Evolutionary conservation across 2,888 invertebrate species (phyloP), one percentile per base, ranked within the genome.

Genomic region (Spisula subtruncata): DNA sequence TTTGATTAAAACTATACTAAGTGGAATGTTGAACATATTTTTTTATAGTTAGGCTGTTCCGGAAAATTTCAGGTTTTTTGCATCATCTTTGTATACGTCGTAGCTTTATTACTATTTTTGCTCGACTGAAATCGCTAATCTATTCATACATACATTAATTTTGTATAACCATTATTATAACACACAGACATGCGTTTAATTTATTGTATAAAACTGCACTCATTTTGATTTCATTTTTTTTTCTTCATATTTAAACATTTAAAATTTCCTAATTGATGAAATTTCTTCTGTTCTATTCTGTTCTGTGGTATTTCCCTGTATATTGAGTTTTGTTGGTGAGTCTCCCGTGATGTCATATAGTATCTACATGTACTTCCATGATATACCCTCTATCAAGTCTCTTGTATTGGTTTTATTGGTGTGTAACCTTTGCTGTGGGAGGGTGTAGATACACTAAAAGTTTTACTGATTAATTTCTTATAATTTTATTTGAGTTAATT

Each of bases 371-470:
- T 25, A 25, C 25, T 66, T 66, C 60, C 60, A 66, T 66, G 60
- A 66, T 66, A 66, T 66, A 66, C 60, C 25, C 25, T 25, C n/a
- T 66, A 66, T 66, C 60, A 66, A 25, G 60, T 66, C 60, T 66
- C 25, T 25, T 25, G 14, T 14, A 51, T 51, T 51, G 51, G 51
- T 51, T 51, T 51, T 25, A 66, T 66, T 51, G 25, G 25, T 25
- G 12, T 66, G 51, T n/a, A n/a, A n/a, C n/a, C n/a, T n/a, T n/a
- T n/a, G n/a, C n/a, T n/a, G n/a, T 51, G 6, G 51, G n/a, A 66
- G 60, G 60, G n/a, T 41, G n/a, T 81, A 46, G 46, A 81, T 81
- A 29, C 51, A 29, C 25, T 81, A 48, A 46, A 56, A 32, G 56
- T 56, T 25, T 32, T 56, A 29, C 25, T 51, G 51, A 16, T n/a